These are phyloP conservation scores for Epinotia brunnichana DNA, from an alignment of 2,888 invertebrate genomes.

Conservation along the genomic window DNA sequence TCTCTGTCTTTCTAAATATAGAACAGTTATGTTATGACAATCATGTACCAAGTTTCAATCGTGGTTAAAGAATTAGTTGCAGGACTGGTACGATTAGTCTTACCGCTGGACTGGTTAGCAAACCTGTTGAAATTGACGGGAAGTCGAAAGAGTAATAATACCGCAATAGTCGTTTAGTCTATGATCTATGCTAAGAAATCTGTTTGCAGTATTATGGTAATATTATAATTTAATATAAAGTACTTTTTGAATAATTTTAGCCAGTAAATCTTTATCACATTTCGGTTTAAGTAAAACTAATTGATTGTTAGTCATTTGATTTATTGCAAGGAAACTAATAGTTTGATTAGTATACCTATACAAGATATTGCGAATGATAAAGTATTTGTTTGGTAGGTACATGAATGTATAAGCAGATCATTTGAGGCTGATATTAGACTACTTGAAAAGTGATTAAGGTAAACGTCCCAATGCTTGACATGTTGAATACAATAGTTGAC, in stretches of 20 bases:
- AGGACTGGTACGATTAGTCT: constrained; percentile 20
- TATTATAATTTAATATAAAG: neutral
- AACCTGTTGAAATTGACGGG: constrained; percentile 50
- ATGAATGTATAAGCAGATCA: too few relatives aligned
- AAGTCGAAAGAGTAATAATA: constrained; percentile 52
- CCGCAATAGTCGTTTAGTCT: constrained; percentile 49
- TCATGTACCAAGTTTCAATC: constrained; percentile 13
- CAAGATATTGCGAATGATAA: constrained; percentile 15
- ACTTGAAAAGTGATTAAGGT: too few relatives aligned
- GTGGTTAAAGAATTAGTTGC: constrained; percentile 21
- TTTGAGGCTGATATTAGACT: too few relatives aligned
- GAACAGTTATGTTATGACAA: constrained; percentile 23
- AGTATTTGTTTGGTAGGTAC: neutral
- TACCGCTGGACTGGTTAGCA: constrained; percentile 31
- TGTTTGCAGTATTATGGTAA: constrained; percentile 1
- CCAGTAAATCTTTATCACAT: constrained; percentile 1
- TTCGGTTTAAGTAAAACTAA: constrained; percentile 6
- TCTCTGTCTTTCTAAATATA: neutral
- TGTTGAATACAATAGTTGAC: too few relatives aligned
- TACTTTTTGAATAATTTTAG: constrained; percentile 11
- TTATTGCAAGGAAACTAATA: neutral
- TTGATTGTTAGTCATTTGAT: constrained; percentile 23
- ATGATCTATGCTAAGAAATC: constrained; percentile 42
- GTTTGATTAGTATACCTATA: neutral
- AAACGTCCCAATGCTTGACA: too few relatives aligned